These are phyloP conservation scores for Esox masquinongy DNA, from an alignment of 2,797 vertebrate genomes.

Conservation along the genomic window DNA sequence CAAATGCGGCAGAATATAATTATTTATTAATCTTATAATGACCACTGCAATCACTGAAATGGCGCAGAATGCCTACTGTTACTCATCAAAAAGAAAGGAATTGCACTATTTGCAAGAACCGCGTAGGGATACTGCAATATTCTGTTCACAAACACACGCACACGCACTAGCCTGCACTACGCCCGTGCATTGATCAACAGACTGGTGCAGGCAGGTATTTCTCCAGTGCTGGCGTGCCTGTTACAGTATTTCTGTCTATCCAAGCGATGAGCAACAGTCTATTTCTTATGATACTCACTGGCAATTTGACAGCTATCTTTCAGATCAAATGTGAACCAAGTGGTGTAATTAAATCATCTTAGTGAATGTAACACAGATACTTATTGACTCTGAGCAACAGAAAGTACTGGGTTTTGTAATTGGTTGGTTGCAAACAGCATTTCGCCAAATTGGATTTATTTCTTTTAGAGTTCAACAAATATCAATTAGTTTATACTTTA, in stretches of 20 bases:
- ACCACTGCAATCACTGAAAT: slow-evolving; percentile 27
- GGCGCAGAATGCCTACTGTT: background rate
- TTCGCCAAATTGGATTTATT: slow-evolving; percentile 62
- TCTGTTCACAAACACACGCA: background rate
- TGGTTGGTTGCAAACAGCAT: slow-evolving; percentile 67
- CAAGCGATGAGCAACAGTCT: background rate
- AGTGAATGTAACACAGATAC: slow-evolving; percentile 17
- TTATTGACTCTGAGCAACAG: slow-evolving; percentile 27
- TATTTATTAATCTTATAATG: slow-evolving; percentile 18
- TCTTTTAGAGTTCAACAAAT: background rate
- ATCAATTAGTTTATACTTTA: background rate
- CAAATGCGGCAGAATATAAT: slow-evolving; percentile 16
- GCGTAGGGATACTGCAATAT: slow-evolving; percentile 32
- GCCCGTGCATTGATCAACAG: background rate
- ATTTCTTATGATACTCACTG: background rate
- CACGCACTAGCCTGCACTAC: background rate
- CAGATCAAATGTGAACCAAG: background rate
- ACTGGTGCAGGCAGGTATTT: too few relatives aligned
- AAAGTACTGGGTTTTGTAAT: slow-evolving; percentile 40
- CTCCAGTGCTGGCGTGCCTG: background rate
- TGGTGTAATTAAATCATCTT: background rate
- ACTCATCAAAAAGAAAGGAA: slow-evolving; percentile 5
- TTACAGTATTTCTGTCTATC: background rate
- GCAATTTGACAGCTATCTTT: background rate
- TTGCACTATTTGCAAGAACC: slow-evolving; percentile 12